Conservation (phyloP, 2,797 vertebrate species). For the Phoebastria nigripes region DNA sequence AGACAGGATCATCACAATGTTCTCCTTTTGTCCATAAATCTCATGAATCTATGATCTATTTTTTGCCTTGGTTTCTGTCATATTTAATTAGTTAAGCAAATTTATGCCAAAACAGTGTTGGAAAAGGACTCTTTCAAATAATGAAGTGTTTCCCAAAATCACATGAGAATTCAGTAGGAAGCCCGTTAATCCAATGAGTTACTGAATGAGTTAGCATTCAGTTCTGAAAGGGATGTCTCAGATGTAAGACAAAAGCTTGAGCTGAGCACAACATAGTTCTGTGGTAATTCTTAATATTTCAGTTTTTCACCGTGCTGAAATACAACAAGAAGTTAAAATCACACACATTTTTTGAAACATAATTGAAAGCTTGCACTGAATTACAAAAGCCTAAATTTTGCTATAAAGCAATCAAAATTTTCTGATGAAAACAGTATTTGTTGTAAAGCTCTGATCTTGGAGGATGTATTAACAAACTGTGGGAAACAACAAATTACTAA, state of each 20-base stretch:
- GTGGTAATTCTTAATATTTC: neutral
- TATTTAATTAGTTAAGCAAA: neutral
- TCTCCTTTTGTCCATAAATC: neutral
- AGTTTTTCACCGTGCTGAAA: neutral
- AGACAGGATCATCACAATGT: neutral
- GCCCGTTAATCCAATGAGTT: neutral
- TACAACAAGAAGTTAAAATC: neutral
- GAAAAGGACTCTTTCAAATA: neutral
- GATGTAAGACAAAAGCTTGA: neutral
- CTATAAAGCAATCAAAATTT: neutral
- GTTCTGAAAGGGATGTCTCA: neutral
- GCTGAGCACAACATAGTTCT: neutral
- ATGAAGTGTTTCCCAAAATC: neutral
- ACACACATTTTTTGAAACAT: neutral
- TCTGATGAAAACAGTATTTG: neutral
- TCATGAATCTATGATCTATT: neutral
- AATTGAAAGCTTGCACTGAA: neutral
- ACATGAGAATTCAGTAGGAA: neutral
- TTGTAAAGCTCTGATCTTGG: neutral
- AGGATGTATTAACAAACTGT: neutral
- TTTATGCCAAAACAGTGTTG: neutral
- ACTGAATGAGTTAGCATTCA: neutral
- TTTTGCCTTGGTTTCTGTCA: neutral
- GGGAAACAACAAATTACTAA: neutral
- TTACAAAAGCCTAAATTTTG: slow-evolving; percentile 1